phyloP scores from a whole-genome alignment of 1,140 invertebrate genomes.

The Bombus difficillimus region DNA sequence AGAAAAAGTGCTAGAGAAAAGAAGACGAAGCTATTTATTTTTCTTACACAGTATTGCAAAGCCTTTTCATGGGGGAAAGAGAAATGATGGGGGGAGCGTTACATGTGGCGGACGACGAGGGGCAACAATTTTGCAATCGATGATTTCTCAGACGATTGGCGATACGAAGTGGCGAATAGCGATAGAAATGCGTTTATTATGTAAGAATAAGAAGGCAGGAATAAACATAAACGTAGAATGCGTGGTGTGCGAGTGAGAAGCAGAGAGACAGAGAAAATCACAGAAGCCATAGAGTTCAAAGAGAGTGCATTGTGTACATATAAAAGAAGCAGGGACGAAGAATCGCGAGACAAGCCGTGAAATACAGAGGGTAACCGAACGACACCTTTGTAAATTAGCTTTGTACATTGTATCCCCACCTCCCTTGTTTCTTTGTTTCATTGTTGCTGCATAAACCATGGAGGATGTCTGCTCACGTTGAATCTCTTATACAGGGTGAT shows the following conservation, averaged over 20 bases:
- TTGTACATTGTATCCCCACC: conserved; percentile 44
- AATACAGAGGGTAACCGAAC: conserved; percentile 52
- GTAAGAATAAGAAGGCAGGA: not conserved
- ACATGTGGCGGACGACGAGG: not conserved
- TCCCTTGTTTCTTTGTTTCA: conserved; percentile 21
- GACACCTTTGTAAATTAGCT: conserved; percentile 58
- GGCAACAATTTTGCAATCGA: not conserved
- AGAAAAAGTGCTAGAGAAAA: conserved; percentile 11
- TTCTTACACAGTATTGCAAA: conserved; percentile 51
- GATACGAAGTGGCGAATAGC: not conserved
- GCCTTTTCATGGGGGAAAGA: conserved; percentile 8
- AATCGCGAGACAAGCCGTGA: conserved; percentile 30
- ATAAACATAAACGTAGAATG: not conserved
- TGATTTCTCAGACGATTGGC: not conserved
- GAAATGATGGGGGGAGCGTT: not conserved
- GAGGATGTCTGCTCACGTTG: not conserved
- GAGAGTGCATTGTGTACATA: conserved; percentile 55
- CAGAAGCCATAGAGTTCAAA: conserved; percentile 46
- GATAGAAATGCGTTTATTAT: conserved; percentile 10
- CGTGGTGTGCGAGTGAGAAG: conserved; percentile 2
- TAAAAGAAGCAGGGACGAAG: conserved; percentile 41
- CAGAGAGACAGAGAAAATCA: conserved; percentile 33
- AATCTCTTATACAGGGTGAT: not conserved
- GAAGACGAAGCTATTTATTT: conserved; percentile 48
- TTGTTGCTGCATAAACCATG: conserved; percentile 1